phyloP scores from a whole-genome alignment of 2,113 vertebrate genomes.

The Myotis davidii region DNA sequence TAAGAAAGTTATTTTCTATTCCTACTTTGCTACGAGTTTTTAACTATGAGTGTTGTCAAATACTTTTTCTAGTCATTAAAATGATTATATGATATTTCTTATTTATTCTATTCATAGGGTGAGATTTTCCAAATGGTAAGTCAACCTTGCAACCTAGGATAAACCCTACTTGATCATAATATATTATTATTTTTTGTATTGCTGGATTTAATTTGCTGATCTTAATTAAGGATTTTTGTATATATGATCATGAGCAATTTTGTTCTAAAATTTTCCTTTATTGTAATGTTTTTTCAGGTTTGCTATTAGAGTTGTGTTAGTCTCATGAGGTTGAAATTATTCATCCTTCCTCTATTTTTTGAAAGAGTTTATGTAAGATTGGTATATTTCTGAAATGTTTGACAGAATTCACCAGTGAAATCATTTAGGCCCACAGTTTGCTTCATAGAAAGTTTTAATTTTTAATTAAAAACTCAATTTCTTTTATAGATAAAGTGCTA shows the following conservation, averaged over 20 bases:
- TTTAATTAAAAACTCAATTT: background rate
- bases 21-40: background rate
- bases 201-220: slow-evolving; percentile 23
- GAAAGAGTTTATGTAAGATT: background rate
- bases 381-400: slow-evolving; percentile 46
- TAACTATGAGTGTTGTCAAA: background rate
- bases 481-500: background rate
- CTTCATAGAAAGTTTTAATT: background rate
- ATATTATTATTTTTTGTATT: background rate
- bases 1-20: no score
- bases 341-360: background rate
- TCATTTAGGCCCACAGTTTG: background rate
- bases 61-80: background rate
- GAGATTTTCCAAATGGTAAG: no score
- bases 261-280: slow-evolving; percentile 12
- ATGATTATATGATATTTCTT: background rate
- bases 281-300: background rate
- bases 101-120: no score
- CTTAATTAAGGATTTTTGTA: background rate
- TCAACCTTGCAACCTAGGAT: no score
- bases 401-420: slow-evolving; percentile 5
- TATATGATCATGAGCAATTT: background rate
- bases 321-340: background rate
- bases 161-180: background rate
- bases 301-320: background rate